phyloP scores from a whole-genome alignment of 2,113 vertebrate species.

The Entelurus aequoreus region DNA sequence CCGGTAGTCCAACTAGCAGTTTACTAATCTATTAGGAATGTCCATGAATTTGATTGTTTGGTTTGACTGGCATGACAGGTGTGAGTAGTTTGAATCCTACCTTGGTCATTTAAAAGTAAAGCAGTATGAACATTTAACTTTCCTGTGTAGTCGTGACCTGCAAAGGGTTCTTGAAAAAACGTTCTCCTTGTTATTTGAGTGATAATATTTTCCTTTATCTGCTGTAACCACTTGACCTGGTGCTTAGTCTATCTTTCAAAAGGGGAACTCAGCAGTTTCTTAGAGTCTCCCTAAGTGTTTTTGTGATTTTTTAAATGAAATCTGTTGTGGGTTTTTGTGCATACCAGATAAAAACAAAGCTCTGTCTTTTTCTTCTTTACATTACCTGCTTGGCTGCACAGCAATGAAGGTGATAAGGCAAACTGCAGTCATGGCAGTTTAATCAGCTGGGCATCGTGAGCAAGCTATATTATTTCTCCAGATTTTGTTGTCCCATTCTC shows the following conservation, averaged over 20 bases:
- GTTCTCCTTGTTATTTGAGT: neutral
- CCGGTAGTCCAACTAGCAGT: no score
- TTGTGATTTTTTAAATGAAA: constrained; percentile 23
- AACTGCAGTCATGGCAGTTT: no score
- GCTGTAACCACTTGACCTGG: constrained; percentile 5
- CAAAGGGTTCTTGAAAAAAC: constrained; percentile 13
- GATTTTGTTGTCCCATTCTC: no score
- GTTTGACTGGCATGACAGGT: neutral
- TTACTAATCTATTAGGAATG: neutral
- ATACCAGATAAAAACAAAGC: constrained; percentile 26
- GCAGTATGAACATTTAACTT: no score
- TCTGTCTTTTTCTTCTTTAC: constrained; percentile 4
- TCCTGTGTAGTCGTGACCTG: constrained; percentile 3
- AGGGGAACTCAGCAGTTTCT: neutral
- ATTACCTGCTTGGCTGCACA: constrained; percentile 10
- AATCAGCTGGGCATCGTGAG: no score
- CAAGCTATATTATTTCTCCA: no score
- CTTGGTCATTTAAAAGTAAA: neutral
- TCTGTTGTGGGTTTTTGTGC: constrained; percentile 20
- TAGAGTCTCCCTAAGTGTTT: constrained; percentile 6
- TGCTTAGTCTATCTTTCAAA: constrained; percentile 18
- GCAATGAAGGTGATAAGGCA: constrained; percentile 16
- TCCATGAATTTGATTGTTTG: neutral
- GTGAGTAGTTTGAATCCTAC: neutral
- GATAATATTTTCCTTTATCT: neutral